Evolutionary conservation across 2,797 vertebrate genomes (phyloP), one percentile per base, ranked within the genome.

Genomic region (Anguilla megastoma): DNA sequence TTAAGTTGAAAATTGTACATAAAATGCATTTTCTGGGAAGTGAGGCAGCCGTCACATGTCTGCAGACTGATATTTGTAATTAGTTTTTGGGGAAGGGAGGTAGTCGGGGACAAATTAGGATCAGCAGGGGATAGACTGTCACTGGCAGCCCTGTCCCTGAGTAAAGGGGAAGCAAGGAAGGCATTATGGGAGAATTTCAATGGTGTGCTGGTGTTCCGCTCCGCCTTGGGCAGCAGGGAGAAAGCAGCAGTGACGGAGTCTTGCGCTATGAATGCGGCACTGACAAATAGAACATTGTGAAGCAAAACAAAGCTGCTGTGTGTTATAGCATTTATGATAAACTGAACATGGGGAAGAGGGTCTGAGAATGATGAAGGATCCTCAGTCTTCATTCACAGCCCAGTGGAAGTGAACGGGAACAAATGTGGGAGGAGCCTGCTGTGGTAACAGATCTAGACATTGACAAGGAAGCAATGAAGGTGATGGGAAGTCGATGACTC

Each of bases 1-100:
- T 97, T 96, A 96, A 94, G 93, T 92, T 89, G 89, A 95, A 95
- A 95, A 97, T 95, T 93, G 94, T 90, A 94, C 91, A 91, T 92
- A 91, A 93, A 94, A 93, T 93, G 89, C 90, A 88, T 93, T 95
- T 95, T 94, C 89, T 90, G 50, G 90, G 90, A 87, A 92, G 88
- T 87, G 90, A 90, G 86, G 90, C 86, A 92, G 89, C 91, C 85
- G 93, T 94, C 90, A 93, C 24, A 88, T 91, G 92, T 92, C 88
- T 92, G 94, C 90, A 93, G 91, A 94, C 90, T 93, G 86, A 89
- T 92, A 86, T 84, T 86, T 89, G 86, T 92, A 92, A 93, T 90
- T 52, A 88, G 48, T 90, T 92, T 88, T 85, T 63, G 52, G 86
- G 18, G 82, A 80, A 85, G 58, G 69, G 63, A 69, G 63, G 63